phyloP scores from a whole-genome alignment of 2,113 vertebrate species.

The Anser cygnoides region DNA sequence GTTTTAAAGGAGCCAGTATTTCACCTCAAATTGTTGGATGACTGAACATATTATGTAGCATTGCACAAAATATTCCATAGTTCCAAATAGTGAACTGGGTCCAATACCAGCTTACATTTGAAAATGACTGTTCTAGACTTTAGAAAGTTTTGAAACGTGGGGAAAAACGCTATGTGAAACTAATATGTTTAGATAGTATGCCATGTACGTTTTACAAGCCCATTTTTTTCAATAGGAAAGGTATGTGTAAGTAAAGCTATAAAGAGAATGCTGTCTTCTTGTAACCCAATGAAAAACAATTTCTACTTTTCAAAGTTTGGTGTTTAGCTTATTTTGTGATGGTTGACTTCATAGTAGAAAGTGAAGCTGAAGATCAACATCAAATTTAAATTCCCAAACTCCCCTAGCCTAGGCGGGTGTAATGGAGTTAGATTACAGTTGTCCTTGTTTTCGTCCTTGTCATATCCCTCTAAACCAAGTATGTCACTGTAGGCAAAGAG shows the following conservation, averaged over 20 bases:
- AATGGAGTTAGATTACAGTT: not conserved
- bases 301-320: not conserved
- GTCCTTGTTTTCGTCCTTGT: not conserved
- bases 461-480: not conserved
- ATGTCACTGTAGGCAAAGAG: not conserved
- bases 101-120: not conserved
- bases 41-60: not conserved
- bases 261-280: not conserved
- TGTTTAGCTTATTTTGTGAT: not conserved
- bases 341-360: not conserved
- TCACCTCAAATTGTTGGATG: not conserved
- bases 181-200: rapidly evolving
- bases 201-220: not conserved
- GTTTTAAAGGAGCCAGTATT: not conserved
- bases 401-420: not conserved
- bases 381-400: not conserved
- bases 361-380: not conserved
- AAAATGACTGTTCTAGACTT: not conserved
- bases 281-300: not conserved
- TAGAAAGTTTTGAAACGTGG: not conserved
- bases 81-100: not conserved
- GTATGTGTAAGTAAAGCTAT: not conserved
- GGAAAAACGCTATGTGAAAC: not conserved
- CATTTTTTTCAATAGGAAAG: rapidly evolving
- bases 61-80: not conserved